These are phyloP conservation scores for Aphaenogaster rudis DNA, from an alignment of 1,140 invertebrate genomes.

Conservation along the genomic window DNA sequence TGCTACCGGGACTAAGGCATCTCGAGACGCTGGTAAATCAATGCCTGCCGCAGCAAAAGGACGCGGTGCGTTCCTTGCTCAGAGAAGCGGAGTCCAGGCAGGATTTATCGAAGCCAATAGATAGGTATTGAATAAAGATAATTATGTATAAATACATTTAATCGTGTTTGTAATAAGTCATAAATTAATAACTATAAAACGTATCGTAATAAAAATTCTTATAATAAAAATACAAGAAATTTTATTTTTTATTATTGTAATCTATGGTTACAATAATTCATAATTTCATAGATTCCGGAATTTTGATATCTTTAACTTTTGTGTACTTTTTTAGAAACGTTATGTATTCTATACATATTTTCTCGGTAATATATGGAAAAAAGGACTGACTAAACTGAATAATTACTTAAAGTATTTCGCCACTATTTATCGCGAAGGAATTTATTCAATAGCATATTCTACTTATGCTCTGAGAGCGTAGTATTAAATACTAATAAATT, in stretches of 20 bases:
- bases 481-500: no score
- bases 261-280: neutral
- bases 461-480: no score
- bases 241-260: neutral
- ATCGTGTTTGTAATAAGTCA: neutral
- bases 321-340: neutral
- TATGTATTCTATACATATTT: neutral
- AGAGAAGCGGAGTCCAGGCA: conserved; percentile 87
- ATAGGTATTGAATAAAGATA: conserved; percentile 80
- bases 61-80: conserved; percentile 86
- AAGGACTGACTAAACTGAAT: no score
- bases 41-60: conserved; percentile 85
- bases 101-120: conserved; percentile 81
- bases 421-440: no score
- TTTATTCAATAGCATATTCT: no score
- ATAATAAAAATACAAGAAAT: neutral
- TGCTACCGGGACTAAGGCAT: conserved; percentile 87
- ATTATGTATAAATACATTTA: neutral
- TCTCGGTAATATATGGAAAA: neutral
- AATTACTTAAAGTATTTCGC: no score
- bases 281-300: neutral
- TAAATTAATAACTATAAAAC: neutral
- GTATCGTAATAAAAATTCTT: neutral
- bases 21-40: conserved; percentile 87
- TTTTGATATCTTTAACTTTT: neutral